Evolutionary conservation across 1,140 invertebrate genomes (phyloP).

Genomic region (Calosoma granatense): DNA sequence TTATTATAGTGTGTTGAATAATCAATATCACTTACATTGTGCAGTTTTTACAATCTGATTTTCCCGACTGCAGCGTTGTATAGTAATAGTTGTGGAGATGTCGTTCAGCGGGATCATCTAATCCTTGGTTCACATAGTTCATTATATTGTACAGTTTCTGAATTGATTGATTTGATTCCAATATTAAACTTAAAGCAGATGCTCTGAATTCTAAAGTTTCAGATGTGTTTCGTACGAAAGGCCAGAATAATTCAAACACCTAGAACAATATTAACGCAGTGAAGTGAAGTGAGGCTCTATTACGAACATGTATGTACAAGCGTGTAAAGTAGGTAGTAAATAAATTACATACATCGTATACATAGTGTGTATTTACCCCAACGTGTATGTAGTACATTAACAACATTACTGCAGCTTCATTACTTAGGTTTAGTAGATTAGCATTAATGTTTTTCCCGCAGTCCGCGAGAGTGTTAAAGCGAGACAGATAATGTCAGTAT

Average conservation of each 20-base stretch:
- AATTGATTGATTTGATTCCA: neutral
- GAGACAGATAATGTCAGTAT: no score
- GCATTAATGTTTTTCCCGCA: neutral
- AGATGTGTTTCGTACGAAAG: neutral
- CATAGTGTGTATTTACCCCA: no score
- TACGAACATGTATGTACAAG: no score
- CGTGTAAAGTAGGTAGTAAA: no score
- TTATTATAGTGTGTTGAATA: no score
- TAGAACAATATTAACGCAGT: neutral
- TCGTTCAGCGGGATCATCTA: neutral
- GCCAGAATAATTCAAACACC: neutral
- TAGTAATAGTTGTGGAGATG: neutral
- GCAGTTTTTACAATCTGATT: neutral
- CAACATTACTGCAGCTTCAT: no score
- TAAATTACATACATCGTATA: no score
- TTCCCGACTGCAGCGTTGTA: neutral
- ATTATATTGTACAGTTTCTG: neutral
- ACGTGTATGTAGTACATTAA: no score
- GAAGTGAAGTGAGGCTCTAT: no score
- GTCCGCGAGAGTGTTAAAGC: no score
- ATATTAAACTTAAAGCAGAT: neutral
- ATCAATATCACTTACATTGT: constrained; percentile 7
- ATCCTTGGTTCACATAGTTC: neutral
- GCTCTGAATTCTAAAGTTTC: neutral
- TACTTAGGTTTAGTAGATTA: no score